phyloP scores from a whole-genome alignment of 1,140 invertebrate genomes.

The Cydia fagiglandana region DNA sequence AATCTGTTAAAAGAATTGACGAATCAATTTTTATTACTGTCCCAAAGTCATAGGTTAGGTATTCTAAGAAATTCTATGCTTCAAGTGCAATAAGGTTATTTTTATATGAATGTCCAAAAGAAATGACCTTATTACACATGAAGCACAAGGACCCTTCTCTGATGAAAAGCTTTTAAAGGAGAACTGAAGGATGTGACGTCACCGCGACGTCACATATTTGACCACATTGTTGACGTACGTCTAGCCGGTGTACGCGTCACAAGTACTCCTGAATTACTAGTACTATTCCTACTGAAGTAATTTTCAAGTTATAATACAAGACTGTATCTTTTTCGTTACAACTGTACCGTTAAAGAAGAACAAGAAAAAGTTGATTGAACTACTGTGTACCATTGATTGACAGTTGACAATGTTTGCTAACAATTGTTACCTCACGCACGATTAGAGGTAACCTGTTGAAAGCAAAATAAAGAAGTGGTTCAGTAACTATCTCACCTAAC shows the following conservation, averaged over 20 bases:
- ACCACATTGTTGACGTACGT: not conserved
- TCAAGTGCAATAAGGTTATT: no score
- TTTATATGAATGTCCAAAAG: no score
- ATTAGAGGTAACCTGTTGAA: not conserved
- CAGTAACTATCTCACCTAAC: not conserved
- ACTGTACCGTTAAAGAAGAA: not conserved
- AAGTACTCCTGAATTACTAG: not conserved
- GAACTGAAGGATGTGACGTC: not conserved
- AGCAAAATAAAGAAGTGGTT: not conserved
- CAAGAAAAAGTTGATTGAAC: not conserved
- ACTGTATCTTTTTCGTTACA: no score
- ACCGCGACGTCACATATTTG: not conserved
- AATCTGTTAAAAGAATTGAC: no score
- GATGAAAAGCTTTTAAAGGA: not conserved
- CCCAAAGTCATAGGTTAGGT: no score
- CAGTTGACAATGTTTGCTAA: not conserved
- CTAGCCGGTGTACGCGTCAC: not conserved
- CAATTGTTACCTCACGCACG: not conserved
- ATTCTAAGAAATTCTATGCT: no score
- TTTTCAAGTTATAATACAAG: no score
- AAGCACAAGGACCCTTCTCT: no score
- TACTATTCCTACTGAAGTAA: no score
- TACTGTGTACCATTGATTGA: not conserved
- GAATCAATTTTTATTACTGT: no score
- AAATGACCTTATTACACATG: no score